Conservation (phyloP, 2,888 invertebrate genomes). For the Bombylius major region DNA sequence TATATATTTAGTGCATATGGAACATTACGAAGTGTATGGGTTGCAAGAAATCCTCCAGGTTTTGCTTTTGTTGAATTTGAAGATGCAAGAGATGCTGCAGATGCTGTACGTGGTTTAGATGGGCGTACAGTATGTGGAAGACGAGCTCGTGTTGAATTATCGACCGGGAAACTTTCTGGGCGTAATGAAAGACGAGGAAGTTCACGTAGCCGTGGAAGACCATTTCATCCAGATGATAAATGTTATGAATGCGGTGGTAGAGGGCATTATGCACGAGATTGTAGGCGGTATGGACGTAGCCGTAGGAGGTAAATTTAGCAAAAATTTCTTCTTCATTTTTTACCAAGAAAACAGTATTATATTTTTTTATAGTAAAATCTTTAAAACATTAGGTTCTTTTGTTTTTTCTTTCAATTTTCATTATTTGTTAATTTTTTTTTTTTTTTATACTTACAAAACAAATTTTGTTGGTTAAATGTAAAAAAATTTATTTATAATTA, state of each 20-base stretch:
- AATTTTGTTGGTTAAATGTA: no score
- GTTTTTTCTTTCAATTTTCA: background rate
- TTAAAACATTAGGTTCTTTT: background rate
- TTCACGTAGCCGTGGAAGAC: conserved; percentile 34
- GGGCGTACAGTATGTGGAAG: conserved; percentile 79
- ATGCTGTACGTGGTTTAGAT: conserved; percentile 66
- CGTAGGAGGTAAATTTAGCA: conserved; percentile 42
- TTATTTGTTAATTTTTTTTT: background rate
- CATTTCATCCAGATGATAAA: conserved; percentile 80
- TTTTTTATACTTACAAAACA: no score
- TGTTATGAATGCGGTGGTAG: conserved; percentile 91
- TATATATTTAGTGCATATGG: conserved; percentile 89
- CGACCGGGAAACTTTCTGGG: conserved; percentile 61
- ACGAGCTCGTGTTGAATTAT: conserved; percentile 82
- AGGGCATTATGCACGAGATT: conserved; percentile 88
- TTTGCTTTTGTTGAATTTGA: conserved; percentile 93
- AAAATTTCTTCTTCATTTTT: no score
- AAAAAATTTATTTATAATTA: no score
- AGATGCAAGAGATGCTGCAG: conserved; percentile 79
- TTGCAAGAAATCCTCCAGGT: conserved; percentile 85
- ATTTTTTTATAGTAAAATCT: background rate
- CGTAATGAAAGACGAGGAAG: conserved; percentile 7
- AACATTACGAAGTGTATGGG: conserved; percentile 88
- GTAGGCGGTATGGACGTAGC: conserved; percentile 52
- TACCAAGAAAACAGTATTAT: background rate